Percentiles rank a stretch among this genome's conserved stretches.
phyloP scores from a whole-genome alignment of 1,140 invertebrate species.

The Macrobrachium nipponense region DNA sequence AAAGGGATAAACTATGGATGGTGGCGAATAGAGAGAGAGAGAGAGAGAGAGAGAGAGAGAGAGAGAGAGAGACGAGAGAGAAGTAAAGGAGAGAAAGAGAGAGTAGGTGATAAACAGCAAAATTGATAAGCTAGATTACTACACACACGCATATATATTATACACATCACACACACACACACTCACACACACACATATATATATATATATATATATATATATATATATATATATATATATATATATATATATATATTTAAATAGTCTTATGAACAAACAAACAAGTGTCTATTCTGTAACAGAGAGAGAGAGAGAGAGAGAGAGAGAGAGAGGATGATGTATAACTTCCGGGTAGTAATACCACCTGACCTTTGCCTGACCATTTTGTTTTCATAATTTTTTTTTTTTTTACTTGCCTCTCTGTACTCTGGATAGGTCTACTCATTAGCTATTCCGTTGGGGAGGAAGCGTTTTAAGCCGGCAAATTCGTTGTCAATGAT shows the following conservation, averaged over 20 bases:
- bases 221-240: conserved; percentile 1
- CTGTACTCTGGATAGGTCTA: neutral
- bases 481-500: too few species aligned
- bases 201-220: neutral
- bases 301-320: neutral
- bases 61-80: conserved; percentile 4
- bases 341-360: neutral
- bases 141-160: neutral
- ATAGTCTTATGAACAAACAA: too few species aligned
- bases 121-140: neutral
- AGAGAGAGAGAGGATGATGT: too few species aligned
- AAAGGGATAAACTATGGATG: neutral
- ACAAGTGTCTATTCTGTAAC: neutral
- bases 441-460: neutral
- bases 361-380: neutral
- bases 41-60: neutral
- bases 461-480: neutral
- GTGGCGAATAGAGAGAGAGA: neutral
- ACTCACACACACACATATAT: neutral
- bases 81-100: neutral
- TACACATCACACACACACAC: too few species aligned
- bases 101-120: neutral
- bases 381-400: neutral
- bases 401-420: neutral
- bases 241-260: neutral